Percentiles rank a stretch among this genome's conserved stretches.
phyloP scores from a whole-genome alignment of 2,113 vertebrate species.

The Rhagologus leucostigma region DNA sequence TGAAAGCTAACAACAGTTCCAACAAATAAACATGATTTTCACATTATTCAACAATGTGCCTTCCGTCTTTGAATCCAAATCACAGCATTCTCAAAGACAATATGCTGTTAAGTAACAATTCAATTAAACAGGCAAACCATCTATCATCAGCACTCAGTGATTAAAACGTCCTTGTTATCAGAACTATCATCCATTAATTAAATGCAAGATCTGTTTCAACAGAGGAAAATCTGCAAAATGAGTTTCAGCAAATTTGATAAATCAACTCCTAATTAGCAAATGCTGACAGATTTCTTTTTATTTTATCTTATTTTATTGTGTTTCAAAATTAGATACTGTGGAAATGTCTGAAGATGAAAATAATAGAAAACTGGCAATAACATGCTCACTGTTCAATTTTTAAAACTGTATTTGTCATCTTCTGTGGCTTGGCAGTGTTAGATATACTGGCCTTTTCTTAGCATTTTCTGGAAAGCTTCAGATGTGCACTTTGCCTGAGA shows the following conservation, averaged over 20 bases:
- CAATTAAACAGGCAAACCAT: slow-evolving; percentile 55
- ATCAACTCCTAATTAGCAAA: slow-evolving; percentile 52
- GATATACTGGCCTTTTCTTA: background rate
- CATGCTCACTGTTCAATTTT: background rate
- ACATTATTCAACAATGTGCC: background rate
- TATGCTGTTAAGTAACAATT: slow-evolving; percentile 58
- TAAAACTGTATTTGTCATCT: background rate
- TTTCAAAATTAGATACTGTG: background rate
- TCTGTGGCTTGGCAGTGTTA: background rate
- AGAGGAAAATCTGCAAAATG: slow-evolving; percentile 20
- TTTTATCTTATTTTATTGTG: background rate
- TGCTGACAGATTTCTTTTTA: background rate
- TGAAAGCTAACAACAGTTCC: background rate
- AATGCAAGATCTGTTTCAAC: slow-evolving; percentile 47
- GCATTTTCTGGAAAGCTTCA: background rate
- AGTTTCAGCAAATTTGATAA: slow-evolving; percentile 58
- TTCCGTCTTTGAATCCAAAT: slow-evolving; percentile 1
- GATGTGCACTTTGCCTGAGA: background rate
- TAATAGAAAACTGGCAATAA: background rate
- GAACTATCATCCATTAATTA: slow-evolving; percentile 50
- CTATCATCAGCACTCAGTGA: slow-evolving; percentile 50
- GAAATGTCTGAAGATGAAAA: background rate
- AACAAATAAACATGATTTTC: slow-evolving; percentile 1
- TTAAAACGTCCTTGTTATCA: slow-evolving; percentile 72
- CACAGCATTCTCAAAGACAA: slow-evolving; percentile 3